A percentile compares a stretch with the other conserved stretches of the same genome.
Conservation (phyloP, 2,797 vertebrate species). For the Darevskia nairensis region DNA sequence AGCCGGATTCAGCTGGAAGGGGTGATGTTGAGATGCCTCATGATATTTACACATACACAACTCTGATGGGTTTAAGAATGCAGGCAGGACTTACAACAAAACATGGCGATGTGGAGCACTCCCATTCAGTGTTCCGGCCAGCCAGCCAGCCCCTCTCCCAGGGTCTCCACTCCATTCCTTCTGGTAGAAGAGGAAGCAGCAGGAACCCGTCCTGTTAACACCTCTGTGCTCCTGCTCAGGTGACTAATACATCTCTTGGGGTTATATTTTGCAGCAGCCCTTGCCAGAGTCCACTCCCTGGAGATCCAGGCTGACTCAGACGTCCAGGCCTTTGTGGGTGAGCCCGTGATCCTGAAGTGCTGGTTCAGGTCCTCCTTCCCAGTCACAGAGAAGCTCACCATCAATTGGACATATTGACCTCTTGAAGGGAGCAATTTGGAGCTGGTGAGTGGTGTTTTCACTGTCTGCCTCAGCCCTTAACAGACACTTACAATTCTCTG, state of each 20-base stretch:
- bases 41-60: no score
- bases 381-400: conserved; percentile 82
- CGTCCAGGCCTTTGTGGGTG: conserved; percentile 77
- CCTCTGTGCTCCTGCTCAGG: background rate
- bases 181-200: background rate
- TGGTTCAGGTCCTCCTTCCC: conserved; percentile 83
- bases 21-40: background rate
- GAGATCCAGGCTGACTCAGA: conserved; percentile 73
- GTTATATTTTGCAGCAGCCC: conserved; percentile 55
- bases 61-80: no score
- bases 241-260: background rate
- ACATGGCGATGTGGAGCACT: no score
- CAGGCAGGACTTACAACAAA: no score
- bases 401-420: conserved; percentile 90
- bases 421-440: conserved; percentile 79
- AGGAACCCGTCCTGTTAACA: background rate
- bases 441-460: conserved; percentile 73
- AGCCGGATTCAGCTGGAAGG: background rate
- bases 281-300: conserved; percentile 58
- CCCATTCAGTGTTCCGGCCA: no score
- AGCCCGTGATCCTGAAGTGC: conserved; percentile 82
- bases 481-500: no score
- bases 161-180: no score
- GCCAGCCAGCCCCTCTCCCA: no score
- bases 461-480: background rate